Base-by-base conservation (phyloP, 92 coral and sea anemone genomes). In the Metridium senile region DNA sequence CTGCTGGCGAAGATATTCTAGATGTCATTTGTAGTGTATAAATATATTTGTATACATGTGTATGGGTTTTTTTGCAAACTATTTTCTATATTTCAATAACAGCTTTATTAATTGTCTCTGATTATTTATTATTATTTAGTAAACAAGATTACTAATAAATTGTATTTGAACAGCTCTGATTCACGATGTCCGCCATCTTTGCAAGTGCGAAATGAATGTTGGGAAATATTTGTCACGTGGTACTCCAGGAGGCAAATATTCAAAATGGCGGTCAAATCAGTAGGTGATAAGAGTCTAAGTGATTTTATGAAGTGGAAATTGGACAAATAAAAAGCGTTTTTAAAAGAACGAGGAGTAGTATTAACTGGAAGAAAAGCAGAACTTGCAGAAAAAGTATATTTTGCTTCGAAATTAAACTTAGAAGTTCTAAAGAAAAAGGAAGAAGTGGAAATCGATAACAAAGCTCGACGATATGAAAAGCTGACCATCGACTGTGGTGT, bases 401-500 rank as follows among this genome's bases (percentile, higher is more conserved):
- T 45, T 45, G 71, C 80, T 9, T 58, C 49, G 53, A 74, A 74
- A 52, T 61, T 74, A 43, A 74, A 58, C 19, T 28, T 74, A 31
- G 80, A 74, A 43, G 80, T 51, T 56, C 74, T 26, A 74, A 29
- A 74, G 52, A 58, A 75, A 62, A 70, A 75, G 28, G 74, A 74
- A 45, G 51, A 45, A 45, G 51, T 45, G 51, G 51, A 45, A 45
- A 45, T 45, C 59, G 63, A 76, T 22, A 34, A 47, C 66, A 33
- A 29, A 66, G 49, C 25, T 2, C 64, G 75, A 32, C 62, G 51
- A 11, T 22, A 26, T 20, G 77, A 72, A 67, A 77, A 54, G 63
- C 33, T 78, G 63, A 51, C 76, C 43, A 78, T 68, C 16, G 76
- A 78, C 66, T 78, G 63, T 45, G 76, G 67, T 66, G 28, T 78